Evolutionary conservation across 2,888 invertebrate species (phyloP).

Genomic region (Halictus quadricinctus): DNA sequence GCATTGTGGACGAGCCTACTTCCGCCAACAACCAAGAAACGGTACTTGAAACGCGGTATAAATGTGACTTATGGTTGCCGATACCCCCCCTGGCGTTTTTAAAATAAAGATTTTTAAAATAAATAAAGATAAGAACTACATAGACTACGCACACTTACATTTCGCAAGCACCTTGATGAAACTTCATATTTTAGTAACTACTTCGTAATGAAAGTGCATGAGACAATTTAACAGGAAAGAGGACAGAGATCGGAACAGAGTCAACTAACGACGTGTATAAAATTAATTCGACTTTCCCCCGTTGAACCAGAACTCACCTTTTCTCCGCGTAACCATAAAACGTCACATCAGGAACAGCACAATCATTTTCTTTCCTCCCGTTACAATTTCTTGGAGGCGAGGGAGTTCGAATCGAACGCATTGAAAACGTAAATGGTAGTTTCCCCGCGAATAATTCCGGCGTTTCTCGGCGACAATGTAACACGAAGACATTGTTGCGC

Average conservation of each 20-base stretch:
- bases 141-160: too few relatives aligned
- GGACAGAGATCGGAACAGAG: background rate
- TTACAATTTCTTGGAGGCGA: background rate
- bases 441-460: slow-evolving; percentile 5
- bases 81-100: background rate
- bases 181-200: background rate
- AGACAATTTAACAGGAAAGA: background rate
- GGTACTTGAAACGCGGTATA: background rate
- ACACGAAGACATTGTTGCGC: slow-evolving; percentile 11
- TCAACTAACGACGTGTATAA: background rate
- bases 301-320: background rate
- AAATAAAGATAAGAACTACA: too few relatives aligned
- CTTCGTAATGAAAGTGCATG: too few relatives aligned
- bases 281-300: background rate
- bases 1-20: background rate
- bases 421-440: slow-evolving; percentile 8
- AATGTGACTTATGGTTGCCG: background rate
- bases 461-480: slow-evolving; percentile 10
- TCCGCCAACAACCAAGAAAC: background rate
- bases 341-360: background rate
- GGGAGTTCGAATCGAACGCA: background rate
- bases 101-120: too few relatives aligned
- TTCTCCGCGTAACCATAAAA: background rate
- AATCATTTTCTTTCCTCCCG: background rate
- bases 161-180: background rate